phyloP scores from a whole-genome alignment of 2,113 vertebrate species.

The Pristiophorus japonicus region DNA sequence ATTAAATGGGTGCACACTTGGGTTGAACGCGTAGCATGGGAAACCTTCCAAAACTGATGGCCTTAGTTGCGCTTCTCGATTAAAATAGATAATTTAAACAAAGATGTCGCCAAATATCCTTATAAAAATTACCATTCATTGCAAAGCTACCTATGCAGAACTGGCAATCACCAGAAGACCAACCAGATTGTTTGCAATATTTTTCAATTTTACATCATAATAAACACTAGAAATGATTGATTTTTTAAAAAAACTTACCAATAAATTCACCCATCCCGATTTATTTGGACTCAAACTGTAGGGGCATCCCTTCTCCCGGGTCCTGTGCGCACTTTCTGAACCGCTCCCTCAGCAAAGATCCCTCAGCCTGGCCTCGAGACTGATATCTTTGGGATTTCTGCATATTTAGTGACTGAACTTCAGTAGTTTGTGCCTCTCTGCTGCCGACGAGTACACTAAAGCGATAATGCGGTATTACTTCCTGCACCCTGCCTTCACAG shows the following conservation, averaged over 20 bases:
- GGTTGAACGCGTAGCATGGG: not conserved
- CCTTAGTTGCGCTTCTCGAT: not conserved
- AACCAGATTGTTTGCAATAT: not conserved
- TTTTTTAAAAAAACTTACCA: not conserved
- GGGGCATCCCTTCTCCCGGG: not conserved
- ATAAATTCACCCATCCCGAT: not conserved
- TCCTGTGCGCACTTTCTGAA: not conserved
- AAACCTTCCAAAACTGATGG: not conserved
- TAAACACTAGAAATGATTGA: not conserved
- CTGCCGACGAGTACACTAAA: not conserved
- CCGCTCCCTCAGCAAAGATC: not conserved
- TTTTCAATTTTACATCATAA: not conserved
- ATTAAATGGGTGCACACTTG: not conserved
- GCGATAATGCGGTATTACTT: not conserved
- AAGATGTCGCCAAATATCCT: not conserved
- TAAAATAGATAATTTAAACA: not conserved
- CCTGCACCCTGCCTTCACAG: not conserved
- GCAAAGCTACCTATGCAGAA: not conserved
- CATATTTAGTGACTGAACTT: not conserved
- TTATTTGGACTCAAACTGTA: not conserved
- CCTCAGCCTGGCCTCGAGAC: not conserved
- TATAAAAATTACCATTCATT: not conserved
- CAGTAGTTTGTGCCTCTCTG: not conserved
- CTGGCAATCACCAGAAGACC: not conserved
- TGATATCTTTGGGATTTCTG: not conserved